Evolutionary conservation across 2,113 vertebrate species (phyloP), one percentile per base, ranked within the genome.

Genomic region (Prochilodus magdalenae): DNA sequence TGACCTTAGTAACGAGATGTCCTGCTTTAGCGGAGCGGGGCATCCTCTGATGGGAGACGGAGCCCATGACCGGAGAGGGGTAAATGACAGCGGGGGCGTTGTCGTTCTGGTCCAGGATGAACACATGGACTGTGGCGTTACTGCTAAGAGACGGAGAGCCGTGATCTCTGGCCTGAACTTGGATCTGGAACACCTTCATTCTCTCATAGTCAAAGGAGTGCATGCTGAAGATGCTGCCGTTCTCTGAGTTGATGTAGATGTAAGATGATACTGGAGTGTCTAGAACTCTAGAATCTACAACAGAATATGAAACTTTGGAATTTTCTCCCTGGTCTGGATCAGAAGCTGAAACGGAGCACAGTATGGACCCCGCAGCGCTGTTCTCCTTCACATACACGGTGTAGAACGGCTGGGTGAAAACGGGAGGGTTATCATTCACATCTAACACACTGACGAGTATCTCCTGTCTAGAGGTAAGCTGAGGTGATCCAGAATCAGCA

Each of bases 211-310:
- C 96, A 65, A 96, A 94, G 12, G 96, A 94, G 44, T 89, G 80
- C 82, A 95, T 92, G 11, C 95, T 93, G 65, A 93, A 95, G 24
- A 97, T 87, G 36, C 93, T 88, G 0, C 95, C 95, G 0, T 88
- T 96, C 0, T 94, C 93, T 5, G 94, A 92, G 81, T 96, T 96
- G 84, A 97, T 95, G 22, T 96, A 96, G 67, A 96, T 55, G 55
- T 94, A 96, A 29, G 91, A 93, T 62, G 93, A 92, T 0, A 95
- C 80, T n/a, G 91, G 89, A 27, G 93, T 90, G 76, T 90, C 90
- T 55, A 91, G 89, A 18, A 88, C 90, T 75, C 87, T 88, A 62
- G 88, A 89, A 29, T 93, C 89, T 20, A 82, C 0, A 76, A 87
- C 20, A 0, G 79, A 87, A 5, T 87, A 87, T 10, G 73, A 55